These are phyloP conservation scores for Callipepla squamata DNA, from an alignment of 2,113 vertebrate genomes.

Conservation along the genomic window DNA sequence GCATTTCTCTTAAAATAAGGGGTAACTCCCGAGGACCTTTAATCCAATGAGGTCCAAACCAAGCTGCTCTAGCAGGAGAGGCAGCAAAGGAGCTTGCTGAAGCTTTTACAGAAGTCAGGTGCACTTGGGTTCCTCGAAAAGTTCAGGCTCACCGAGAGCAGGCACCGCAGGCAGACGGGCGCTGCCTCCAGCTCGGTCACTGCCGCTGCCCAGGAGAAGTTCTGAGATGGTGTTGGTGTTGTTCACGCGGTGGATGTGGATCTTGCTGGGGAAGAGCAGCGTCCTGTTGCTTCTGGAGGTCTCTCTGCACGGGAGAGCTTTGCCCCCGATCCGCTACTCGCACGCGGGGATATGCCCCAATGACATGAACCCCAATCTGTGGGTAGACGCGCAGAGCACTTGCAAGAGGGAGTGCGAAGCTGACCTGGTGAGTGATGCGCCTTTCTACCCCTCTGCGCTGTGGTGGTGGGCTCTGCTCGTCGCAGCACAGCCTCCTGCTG, in stretches of 20 bases:
- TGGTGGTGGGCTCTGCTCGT: neutral
- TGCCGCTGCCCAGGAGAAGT: constrained; percentile 17
- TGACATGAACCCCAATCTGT: constrained; percentile 98
- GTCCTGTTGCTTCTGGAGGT: constrained; percentile 76
- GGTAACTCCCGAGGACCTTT: constrained; percentile 72
- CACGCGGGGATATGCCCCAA: constrained; percentile 97
- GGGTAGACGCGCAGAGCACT: constrained; percentile 99
- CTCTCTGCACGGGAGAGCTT: constrained; percentile 73
- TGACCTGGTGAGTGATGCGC: constrained; percentile 88
- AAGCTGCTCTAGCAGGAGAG: constrained; percentile 46
- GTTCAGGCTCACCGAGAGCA: neutral
- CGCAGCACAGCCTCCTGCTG: neutral
- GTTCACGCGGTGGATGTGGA: constrained; percentile 81
- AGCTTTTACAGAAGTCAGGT: constrained; percentile 67
- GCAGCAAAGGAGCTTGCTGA: constrained; percentile 51
- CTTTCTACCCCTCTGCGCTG: neutral
- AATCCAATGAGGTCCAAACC: constrained; percentile 72
- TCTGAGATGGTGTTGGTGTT: constrained; percentile 83
- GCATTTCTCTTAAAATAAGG: constrained; percentile 77
- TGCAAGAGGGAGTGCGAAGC: constrained; percentile 91
- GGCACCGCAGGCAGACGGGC: neutral
- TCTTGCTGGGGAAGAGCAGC: constrained; percentile 79
- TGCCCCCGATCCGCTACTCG: constrained; percentile 84
- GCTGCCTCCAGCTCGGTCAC: constrained; percentile 17
- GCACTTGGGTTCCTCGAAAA: constrained; percentile 24